A percentile compares a stretch with the other conserved stretches of the same genome.
Evolutionary conservation across 2,113 vertebrate species (phyloP).

Genomic region (Poeciliopsis prolifica): DNA sequence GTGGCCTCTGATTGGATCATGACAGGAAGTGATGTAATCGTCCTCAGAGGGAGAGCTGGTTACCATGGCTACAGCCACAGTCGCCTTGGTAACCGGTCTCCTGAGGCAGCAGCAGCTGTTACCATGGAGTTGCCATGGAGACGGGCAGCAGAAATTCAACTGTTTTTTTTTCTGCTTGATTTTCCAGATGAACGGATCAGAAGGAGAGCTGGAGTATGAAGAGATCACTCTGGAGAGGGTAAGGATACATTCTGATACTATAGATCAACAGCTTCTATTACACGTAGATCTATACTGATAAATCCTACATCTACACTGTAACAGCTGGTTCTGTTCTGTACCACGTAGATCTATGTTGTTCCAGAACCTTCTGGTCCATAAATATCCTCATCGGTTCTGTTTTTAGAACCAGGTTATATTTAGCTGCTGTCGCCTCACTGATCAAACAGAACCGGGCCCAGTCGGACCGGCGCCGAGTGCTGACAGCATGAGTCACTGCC

Average conservation of each 20-base stretch:
- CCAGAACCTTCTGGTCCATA: neutral
- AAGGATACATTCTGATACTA: conserved; percentile 30
- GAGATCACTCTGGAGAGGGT: conserved; percentile 92
- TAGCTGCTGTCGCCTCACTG: neutral
- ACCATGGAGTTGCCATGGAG: conserved; percentile 68
- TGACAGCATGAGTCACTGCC: neutral
- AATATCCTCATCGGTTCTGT: neutral
- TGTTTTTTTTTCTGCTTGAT: conserved; percentile 23
- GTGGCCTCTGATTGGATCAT: neutral
- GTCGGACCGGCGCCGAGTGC: neutral
- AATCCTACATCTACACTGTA: too few species aligned
- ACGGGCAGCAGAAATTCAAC: conserved; percentile 48
- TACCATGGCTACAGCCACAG: conserved; percentile 53
- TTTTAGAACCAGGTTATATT: conserved; percentile 27
- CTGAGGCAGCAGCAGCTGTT: conserved; percentile 70
- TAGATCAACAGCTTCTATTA: too few species aligned
- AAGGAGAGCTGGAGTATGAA: conserved; percentile 91
- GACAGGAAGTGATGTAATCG: conserved; percentile 54
- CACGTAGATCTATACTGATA: too few species aligned
- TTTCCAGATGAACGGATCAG: conserved; percentile 88
- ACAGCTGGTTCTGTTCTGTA: too few species aligned
- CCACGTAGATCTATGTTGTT: too few species aligned
- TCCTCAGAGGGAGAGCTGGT: conserved; percentile 26
- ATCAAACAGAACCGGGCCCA: conserved; percentile 1
- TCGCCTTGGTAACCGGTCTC: conserved; percentile 68